A percentile compares a stretch with the other conserved stretches of the same genome.
Evolutionary conservation across 2,888 invertebrate species (phyloP).

Genomic region (Drosophila quinaria): DNA sequence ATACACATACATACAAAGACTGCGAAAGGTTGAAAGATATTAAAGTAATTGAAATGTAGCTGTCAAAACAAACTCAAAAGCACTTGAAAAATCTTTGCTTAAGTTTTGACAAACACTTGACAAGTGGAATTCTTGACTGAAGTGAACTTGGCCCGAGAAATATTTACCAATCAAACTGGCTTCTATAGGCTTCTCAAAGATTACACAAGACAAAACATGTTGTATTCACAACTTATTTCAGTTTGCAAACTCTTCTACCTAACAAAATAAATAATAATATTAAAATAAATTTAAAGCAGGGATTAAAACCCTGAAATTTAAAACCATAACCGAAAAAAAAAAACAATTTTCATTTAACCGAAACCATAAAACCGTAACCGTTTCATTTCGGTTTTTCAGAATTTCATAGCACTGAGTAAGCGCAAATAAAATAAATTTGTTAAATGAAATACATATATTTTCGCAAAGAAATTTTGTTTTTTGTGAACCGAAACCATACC

Average conservation of each 20-base stretch:
- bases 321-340: no score
- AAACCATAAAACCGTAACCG: no score
- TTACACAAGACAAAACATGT: not conserved
- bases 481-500: no score
- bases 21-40: slow-evolving; percentile 29
- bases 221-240: not conserved
- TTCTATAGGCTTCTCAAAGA: not conserved
- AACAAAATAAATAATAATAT: not conserved
- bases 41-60: slow-evolving; percentile 50
- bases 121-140: slow-evolving; percentile 37
- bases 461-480: no score
- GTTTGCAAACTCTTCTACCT: not conserved
- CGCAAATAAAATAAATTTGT: no score
- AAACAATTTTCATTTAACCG: no score
- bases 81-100: slow-evolving; percentile 40
- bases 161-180: slow-evolving; percentile 7
- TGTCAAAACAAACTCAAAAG: slow-evolving; percentile 55
- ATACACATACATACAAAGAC: slow-evolving; percentile 16
- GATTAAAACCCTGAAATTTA: no score
- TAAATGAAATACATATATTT: no score
- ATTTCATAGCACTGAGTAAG: no score
- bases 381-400: no score
- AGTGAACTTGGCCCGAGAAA: slow-evolving; percentile 14
- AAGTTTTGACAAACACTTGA: slow-evolving; percentile 47
- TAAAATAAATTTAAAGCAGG: no score